Evolutionary conservation across 1,140 invertebrate species (phyloP), one percentile per base, ranked within the genome.

Genomic region (Drosophila repletoides): DNA sequence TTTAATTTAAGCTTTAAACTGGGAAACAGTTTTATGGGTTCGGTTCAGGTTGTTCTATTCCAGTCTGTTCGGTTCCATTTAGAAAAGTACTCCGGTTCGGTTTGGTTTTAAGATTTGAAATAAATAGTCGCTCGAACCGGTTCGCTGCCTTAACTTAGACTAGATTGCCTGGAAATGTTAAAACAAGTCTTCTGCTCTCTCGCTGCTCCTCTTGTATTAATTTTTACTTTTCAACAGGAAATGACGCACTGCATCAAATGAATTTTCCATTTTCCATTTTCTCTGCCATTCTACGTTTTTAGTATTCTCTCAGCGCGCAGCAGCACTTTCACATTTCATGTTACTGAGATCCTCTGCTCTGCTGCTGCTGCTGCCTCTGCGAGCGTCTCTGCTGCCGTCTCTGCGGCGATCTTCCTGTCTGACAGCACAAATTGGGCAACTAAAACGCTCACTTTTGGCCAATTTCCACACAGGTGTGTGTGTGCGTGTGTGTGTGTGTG

Each of bases 381-480:
- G n/a, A n/a, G n/a, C n/a, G n/a, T n/a, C n/a, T n/a, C n/a, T n/a
- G n/a, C 51, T 12, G 19, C 15, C 34, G 15, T 40, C 46, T 43
- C n/a, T n/a, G n/a, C n/a, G n/a, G 26, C 33, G 26, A 53, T 81
- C 80, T 86, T 84, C 80, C 75, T 86, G 67, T 86, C 80, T 55
- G 75, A 72, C 79, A 72, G 22, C 75, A 63, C 72, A 64, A 86
- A 86, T 84, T 86, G 80, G 75, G 75, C 80, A 86, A 52, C 56
- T 51, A 72, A 84, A 80, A 77, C 77, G 80, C 72, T 80, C 80
- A 86, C 80, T 84, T 84, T 86, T 84, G 63, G 80, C 77, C 81
- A 84, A 76, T 84, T 80, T 86, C 33, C 75, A 66, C 70, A 63
- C 61, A 74, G 12, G 38, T 26, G 2, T n/a, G n/a, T n/a, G n/a